phyloP scores from a whole-genome alignment of 1,140 invertebrate genomes.

The Neodiprion pinetum region DNA sequence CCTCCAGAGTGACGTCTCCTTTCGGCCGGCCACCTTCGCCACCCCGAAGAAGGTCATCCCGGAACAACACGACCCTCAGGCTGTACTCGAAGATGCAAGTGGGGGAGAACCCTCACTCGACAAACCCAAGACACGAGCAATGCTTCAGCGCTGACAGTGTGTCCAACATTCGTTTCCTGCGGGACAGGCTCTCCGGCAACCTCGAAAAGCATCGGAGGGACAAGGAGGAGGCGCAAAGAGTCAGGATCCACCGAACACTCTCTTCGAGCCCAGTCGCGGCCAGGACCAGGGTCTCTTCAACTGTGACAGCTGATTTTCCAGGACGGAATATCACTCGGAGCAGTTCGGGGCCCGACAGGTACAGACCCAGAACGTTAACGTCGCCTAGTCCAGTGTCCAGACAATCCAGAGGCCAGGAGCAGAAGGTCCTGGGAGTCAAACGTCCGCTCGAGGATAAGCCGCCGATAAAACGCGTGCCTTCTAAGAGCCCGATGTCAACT shows the following conservation, averaged over 20 bases:
- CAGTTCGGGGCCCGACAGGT: neutral
- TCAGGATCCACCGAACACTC: slow-evolving; percentile 49
- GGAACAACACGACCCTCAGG: slow-evolving; percentile 73
- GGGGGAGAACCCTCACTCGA: slow-evolving; percentile 29
- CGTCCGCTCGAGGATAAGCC: slow-evolving; percentile 21
- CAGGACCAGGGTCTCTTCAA: slow-evolving; percentile 7
- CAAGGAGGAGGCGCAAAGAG: slow-evolving; percentile 52
- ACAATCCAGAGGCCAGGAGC: slow-evolving; percentile 20
- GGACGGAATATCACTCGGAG: slow-evolving; percentile 39
- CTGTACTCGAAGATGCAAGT: slow-evolving; percentile 66
- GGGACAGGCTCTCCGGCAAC: slow-evolving; percentile 67
- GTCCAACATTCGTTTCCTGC: slow-evolving; percentile 65
- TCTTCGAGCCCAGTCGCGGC: slow-evolving; percentile 38
- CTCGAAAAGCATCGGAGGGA: slow-evolving; percentile 60
- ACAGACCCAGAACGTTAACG: slow-evolving; percentile 20
- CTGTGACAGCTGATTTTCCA: slow-evolving; percentile 17
- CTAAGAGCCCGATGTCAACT: slow-evolving; percentile 22
- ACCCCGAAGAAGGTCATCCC: slow-evolving; percentile 75
- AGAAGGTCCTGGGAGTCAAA: slow-evolving; percentile 29
- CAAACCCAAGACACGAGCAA: slow-evolving; percentile 63
- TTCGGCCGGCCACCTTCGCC: slow-evolving; percentile 67
- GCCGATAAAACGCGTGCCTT: slow-evolving; percentile 24
- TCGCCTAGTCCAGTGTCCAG: slow-evolving; percentile 34
- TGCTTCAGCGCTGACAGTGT: slow-evolving; percentile 61
- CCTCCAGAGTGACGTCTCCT: slow-evolving; percentile 29